Conservation (phyloP, 2,113 vertebrate genomes). For the Excalfactoria chinensis region DNA sequence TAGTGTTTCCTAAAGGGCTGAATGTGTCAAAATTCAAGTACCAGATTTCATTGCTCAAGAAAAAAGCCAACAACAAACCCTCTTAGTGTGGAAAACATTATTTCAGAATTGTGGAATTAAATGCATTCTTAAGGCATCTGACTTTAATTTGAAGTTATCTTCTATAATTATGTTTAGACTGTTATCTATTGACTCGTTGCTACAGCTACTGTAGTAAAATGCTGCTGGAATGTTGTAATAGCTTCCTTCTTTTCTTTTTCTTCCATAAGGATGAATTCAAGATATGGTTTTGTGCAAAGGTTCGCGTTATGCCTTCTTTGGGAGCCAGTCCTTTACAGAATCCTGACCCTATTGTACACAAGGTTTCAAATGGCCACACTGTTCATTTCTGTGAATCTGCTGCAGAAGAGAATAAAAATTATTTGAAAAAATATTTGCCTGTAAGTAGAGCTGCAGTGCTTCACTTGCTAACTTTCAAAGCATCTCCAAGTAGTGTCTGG, state of each 20-base stretch:
- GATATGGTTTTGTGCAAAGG: constrained; percentile 94
- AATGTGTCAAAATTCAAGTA: background rate
- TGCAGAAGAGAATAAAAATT: constrained; percentile 75
- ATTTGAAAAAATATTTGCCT: constrained; percentile 78
- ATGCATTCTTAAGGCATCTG: background rate
- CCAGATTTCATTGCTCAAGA: background rate
- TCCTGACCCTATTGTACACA: constrained; percentile 81
- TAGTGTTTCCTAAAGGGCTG: background rate
- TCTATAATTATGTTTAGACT: background rate
- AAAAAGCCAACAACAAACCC: background rate
- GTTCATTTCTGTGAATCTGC: constrained; percentile 74
- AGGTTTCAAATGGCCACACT: constrained; percentile 82
- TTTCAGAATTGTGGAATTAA: background rate
- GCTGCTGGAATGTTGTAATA: background rate
- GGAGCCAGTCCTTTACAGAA: constrained; percentile 84
- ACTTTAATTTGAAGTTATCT: background rate
- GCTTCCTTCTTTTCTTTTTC: background rate
- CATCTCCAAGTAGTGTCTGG: background rate
- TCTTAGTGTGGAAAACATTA: background rate
- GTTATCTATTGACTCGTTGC: background rate
- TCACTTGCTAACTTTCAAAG: background rate
- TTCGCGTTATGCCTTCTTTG: constrained; percentile 86
- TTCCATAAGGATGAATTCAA: constrained; percentile 92
- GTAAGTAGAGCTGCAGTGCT: constrained; percentile 61
- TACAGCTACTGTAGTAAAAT: background rate